Conservation (phyloP, 2,888 invertebrate species). For the Torymus texanus region DNA sequence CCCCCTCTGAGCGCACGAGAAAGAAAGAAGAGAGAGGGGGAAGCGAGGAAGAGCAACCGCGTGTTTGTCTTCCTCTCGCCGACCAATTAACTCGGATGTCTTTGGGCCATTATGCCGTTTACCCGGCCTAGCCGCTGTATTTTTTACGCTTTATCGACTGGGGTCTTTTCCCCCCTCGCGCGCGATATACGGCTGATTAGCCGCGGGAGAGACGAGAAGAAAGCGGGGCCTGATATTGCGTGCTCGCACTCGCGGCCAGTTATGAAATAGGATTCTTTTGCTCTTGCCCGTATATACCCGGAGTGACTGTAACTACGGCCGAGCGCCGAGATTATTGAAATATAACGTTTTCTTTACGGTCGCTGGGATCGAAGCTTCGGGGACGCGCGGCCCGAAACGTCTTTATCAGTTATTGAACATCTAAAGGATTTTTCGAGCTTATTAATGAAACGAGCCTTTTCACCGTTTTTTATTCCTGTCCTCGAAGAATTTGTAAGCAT, state of each 20-base stretch:
- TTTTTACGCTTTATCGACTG: slow-evolving; percentile 9
- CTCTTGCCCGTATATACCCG: too few species aligned
- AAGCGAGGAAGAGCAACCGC: not conserved
- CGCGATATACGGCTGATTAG: too few species aligned
- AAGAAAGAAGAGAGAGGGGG: too few species aligned
- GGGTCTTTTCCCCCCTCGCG: not conserved
- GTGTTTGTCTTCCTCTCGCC: slow-evolving; percentile 44
- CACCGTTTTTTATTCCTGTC: not conserved
- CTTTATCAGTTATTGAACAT: slow-evolving; percentile 42
- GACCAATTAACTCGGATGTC: slow-evolving; percentile 55
- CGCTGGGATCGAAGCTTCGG: not conserved
- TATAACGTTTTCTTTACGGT: slow-evolving; percentile 40
- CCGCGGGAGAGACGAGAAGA: too few species aligned
- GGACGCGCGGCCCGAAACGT: not conserved
- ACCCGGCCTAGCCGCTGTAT: slow-evolving; percentile 21
- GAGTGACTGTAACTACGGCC: not conserved
- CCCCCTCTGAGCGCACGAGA: too few species aligned
- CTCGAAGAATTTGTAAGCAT: too few species aligned
- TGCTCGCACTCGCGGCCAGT: not conserved
- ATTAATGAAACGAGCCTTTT: not conserved
- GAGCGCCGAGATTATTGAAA: slow-evolving; percentile 12
- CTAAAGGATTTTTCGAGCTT: not conserved
- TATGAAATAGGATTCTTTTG: slow-evolving; percentile 26
- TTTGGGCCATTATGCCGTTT: slow-evolving; percentile 44
- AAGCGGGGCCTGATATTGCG: too few species aligned